Percentiles rank a stretch among this genome's conserved stretches.
Conservation (phyloP, 2,888 invertebrate species). For the Spodoptera picta region DNA sequence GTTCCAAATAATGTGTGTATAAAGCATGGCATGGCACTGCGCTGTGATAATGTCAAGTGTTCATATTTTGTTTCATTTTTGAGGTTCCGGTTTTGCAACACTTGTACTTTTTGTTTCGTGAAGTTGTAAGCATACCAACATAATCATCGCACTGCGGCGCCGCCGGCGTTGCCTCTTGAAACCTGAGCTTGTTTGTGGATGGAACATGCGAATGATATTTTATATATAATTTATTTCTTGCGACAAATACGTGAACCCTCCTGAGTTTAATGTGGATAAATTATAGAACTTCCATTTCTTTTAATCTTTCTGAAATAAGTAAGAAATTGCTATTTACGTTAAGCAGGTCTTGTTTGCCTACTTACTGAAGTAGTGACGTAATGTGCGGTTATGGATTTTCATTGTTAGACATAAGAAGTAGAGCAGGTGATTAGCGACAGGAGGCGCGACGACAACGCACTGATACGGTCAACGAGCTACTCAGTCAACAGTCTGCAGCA, state of each 20-base stretch:
- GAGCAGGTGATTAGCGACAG: slow-evolving; percentile 36
- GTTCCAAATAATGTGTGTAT: slow-evolving; percentile 20
- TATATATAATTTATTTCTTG: slow-evolving; percentile 18
- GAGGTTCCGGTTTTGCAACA: slow-evolving; percentile 42
- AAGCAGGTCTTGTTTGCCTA: too few species aligned
- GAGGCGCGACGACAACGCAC: slow-evolving; percentile 30
- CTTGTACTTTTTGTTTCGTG: slow-evolving; percentile 33
- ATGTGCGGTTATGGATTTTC: slow-evolving; percentile 15
- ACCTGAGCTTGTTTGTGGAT: slow-evolving; percentile 22
- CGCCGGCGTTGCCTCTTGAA: slow-evolving; percentile 27
- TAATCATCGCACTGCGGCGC: slow-evolving; percentile 24
- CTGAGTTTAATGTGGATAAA: background rate
- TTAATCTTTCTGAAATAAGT: too few species aligned
- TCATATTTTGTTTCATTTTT: slow-evolving; percentile 34
- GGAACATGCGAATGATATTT: slow-evolving; percentile 9
- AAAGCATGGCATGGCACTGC: slow-evolving; percentile 18
- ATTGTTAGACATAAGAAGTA: slow-evolving; percentile 37
- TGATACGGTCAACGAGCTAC: slow-evolving; percentile 60
- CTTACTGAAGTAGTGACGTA: background rate
- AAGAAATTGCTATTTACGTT: too few species aligned
- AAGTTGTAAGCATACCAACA: slow-evolving; percentile 43
- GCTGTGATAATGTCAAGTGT: slow-evolving; percentile 26
- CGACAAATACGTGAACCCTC: slow-evolving; percentile 12
- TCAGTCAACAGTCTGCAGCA: slow-evolving; percentile 49
- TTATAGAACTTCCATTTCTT: too few species aligned